Evolutionary conservation across 37 sponge, comb jelly and placozoan genomes (phyloP).

Genomic region (Tethya wilhelma): DNA sequence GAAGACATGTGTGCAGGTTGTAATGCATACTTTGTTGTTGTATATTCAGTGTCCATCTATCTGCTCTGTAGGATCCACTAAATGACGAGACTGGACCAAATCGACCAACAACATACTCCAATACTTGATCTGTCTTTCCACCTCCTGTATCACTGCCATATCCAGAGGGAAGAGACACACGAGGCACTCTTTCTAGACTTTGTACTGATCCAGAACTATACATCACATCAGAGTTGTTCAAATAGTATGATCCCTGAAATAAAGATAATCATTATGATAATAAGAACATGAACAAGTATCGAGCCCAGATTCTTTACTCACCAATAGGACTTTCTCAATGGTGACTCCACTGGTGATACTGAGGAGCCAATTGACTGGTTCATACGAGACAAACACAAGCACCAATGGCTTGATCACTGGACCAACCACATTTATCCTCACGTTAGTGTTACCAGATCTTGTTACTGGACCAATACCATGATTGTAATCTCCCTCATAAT

Average conservation of each 20-base stretch:
- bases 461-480: background rate
- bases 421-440: background rate
- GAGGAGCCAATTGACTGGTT: slow-evolving; percentile 13
- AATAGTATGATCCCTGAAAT: background rate
- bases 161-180: too few relatives aligned
- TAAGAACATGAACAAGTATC: background rate
- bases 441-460: background rate
- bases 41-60: too few relatives aligned
- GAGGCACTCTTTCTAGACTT: background rate
- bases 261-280: too few relatives aligned
- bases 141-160: too few relatives aligned
- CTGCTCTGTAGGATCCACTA: too few relatives aligned
- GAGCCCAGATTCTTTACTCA: background rate
- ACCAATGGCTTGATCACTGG: background rate
- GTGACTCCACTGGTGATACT: background rate
- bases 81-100: too few relatives aligned
- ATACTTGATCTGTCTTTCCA: background rate
- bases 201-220: background rate
- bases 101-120: too few relatives aligned
- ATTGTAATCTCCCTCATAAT: background rate
- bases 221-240: background rate
- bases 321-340: slow-evolving; percentile 20
- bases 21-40: too few relatives aligned
- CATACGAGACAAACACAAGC: slow-evolving; percentile 8
- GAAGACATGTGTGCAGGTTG: too few relatives aligned